Base-by-base conservation (phyloP, 2,797 vertebrate species). In the Poeciliopsis infans region DNA sequence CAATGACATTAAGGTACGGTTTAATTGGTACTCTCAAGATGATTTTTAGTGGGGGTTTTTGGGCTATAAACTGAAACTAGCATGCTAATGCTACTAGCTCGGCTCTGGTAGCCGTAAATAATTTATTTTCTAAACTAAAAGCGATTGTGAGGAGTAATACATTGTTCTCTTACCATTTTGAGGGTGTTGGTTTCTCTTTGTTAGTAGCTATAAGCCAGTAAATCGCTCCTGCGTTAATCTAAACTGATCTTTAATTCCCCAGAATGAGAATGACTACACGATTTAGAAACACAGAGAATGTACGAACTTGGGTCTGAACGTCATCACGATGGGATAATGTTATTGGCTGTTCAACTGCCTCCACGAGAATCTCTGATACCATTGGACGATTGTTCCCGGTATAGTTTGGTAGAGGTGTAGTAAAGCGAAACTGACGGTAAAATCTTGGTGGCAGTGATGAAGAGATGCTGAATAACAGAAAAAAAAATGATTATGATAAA, bases 241-340 rank as follows among this genome's bases (percentile, higher is more conserved):
- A 53, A 83, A 68, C 20, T n/a, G 23, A n/a, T 47, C 1, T 39
- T 43, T 77, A 68, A 66, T 78, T 81, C 66, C 70, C 77, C 53
- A 77, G 74, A 89, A 93, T 95, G 95, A 96, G 75, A 90, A 94
- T 96, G 95, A 96, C 95, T 95, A 94, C 90, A 96, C 95, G 94
- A 85, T 95, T 95, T 95, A 87, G 91, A 80, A 88, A 90, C 84
- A 89, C 75, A 61, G 10, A 71, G 76, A 46, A 75, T 81, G 77
- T 0, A 74, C 49, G 2, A 90, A 0, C 83, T 0, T 78, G 0
- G 2, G 2, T 1, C 0, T 0, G 0, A 8, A 87, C 90, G 89
- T 88, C 83, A 89, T 8, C 3, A 0, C 0, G 1, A 11, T 7
- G 0, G 45, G 3, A 11, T 6, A 77, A 71, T 1, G 0, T 51